These are phyloP conservation scores for Gallinago nigripennis DNA, from an alignment of 2,797 vertebrate species.

Conservation along the genomic window DNA sequence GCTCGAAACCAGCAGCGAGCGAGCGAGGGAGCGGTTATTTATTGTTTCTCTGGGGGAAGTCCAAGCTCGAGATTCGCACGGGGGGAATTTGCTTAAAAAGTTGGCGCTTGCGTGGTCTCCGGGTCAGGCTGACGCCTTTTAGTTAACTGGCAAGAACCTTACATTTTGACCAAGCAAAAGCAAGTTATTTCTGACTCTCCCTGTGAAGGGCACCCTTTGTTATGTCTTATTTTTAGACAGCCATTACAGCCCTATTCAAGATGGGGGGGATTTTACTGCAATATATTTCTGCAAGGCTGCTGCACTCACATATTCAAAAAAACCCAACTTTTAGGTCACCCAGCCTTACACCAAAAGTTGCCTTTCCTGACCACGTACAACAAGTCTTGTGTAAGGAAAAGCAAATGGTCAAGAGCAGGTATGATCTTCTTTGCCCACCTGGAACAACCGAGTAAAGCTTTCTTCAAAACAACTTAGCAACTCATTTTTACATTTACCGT, in stretches of 20 bases:
- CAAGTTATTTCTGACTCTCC: background rate
- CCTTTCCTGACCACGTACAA: background rate
- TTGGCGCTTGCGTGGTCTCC: background rate
- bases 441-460: background rate
- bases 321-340: background rate
- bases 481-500: background rate
- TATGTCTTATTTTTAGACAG: constrained; percentile 37
- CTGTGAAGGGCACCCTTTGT: background rate
- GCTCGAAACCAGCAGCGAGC: background rate
- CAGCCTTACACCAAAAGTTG: background rate
- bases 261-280: background rate
- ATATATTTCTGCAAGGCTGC: background rate
- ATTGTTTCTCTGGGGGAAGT: background rate
- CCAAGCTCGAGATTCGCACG: background rate
- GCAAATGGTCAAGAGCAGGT: background rate
- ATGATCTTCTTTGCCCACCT: background rate
- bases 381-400: background rate
- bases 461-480: background rate
- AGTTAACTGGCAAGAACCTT: background rate
- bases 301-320: background rate
- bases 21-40: background rate
- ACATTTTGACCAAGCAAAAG: background rate
- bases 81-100: background rate
- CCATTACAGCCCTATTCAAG: background rate
- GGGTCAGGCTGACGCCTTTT: background rate